These are phyloP conservation scores for Aspidoscelis tigris DNA, from an alignment of 2,113 vertebrate genomes.

Conservation along the genomic window DNA sequence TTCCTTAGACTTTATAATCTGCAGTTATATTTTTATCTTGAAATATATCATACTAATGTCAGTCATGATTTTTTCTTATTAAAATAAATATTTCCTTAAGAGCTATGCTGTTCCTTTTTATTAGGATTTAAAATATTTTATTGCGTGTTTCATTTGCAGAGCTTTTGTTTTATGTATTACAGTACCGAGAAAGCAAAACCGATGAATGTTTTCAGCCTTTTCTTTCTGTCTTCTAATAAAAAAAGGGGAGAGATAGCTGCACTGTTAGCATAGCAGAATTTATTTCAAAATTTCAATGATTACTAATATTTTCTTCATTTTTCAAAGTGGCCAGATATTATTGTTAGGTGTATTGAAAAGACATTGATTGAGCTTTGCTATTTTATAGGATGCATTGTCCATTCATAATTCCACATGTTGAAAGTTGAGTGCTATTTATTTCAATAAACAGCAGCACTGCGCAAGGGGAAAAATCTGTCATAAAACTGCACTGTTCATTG, in stretches of 20 bases:
- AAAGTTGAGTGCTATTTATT: neutral
- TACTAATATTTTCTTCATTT: neutral
- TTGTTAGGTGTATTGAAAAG: neutral
- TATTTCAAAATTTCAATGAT: neutral
- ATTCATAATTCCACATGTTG: neutral
- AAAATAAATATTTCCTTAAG: conserved; percentile 31
- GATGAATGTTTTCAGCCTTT: neutral
- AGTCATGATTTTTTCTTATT: conserved; percentile 1
- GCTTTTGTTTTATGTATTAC: conserved; percentile 31
- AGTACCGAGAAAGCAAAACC: neutral
- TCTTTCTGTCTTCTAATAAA: neutral
- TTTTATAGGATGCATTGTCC: neutral
- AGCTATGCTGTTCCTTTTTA: conserved; percentile 14
- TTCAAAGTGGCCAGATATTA: neutral
- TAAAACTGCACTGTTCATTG: neutral
- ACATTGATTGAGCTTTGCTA: neutral
- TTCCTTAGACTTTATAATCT: conserved; percentile 9
- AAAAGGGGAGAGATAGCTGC: neutral
- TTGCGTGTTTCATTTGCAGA: conserved; percentile 17
- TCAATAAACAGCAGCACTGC: neutral
- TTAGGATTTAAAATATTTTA: conserved; percentile 34
- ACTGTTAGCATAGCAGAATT: neutral
- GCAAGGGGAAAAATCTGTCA: neutral
- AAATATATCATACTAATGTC: conserved; percentile 25
- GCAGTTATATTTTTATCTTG: conserved; percentile 9